Evolutionary conservation across 2,888 invertebrate species (phyloP).

Genomic region (Melanotus villosus): DNA sequence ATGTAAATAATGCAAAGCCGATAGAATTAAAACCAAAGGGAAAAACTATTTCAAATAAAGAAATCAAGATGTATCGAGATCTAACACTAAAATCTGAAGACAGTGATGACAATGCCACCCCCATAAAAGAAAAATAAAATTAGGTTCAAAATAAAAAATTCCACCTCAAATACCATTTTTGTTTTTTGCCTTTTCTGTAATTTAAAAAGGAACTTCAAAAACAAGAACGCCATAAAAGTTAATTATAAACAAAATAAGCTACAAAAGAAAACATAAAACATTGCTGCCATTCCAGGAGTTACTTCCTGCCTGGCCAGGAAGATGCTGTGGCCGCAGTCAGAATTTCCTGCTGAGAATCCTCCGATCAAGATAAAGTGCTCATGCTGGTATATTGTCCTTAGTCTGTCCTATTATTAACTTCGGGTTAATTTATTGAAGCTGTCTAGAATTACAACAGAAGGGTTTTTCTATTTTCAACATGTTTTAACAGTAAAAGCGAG

Average conservation of each 20-base stretch:
- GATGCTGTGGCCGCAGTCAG: conserved; percentile 44
- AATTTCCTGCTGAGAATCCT: conserved; percentile 40
- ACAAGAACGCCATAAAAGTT: neutral
- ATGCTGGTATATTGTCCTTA: conserved; percentile 40
- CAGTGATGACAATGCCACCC: no score
- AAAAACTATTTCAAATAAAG: no score
- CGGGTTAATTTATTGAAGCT: conserved; percentile 39
- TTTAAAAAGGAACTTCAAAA: no score
- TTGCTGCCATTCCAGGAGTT: neutral
- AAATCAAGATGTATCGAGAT: no score
- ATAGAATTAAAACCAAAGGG: no score
- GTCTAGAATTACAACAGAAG: conserved; percentile 22
- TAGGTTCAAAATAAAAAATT: no score
- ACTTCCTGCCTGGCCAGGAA: conserved; percentile 40
- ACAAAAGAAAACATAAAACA: conserved; percentile 17
- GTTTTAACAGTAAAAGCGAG: neutral
- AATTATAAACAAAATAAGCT: neutral
- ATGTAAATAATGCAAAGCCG: no score
- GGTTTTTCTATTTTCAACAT: conserved; percentile 3
- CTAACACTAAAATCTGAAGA: no score
- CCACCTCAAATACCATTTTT: no score
- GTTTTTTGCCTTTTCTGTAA: no score
- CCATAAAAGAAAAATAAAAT: no score
- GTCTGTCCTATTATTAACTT: conserved; percentile 38
- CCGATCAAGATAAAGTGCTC: conserved; percentile 42